Percentiles rank a stretch among this genome's conserved stretches.
Conservation (phyloP, 2,888 invertebrate species). For the Campaea margaritaria region DNA sequence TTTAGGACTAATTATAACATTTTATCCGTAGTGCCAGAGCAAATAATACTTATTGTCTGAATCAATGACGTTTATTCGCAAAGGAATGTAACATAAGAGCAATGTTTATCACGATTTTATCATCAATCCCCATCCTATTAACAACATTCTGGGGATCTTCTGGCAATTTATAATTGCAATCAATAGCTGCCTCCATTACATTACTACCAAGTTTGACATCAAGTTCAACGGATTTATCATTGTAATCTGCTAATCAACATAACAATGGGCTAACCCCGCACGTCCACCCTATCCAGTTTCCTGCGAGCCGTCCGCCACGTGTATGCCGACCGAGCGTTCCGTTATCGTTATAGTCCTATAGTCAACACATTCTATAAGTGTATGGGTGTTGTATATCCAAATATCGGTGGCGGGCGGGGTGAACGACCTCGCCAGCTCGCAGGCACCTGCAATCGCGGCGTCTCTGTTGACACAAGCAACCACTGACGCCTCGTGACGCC, state of each 20-base stretch:
- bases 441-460: constrained; percentile 81
- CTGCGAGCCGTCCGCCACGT: constrained; percentile 52
- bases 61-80: no score
- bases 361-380: constrained; percentile 49
- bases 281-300: constrained; percentile 47
- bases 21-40: no score
- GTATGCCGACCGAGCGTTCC: constrained; percentile 56
- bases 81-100: no score
- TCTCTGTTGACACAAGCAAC: constrained; percentile 77
- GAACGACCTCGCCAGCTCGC: constrained; percentile 66
- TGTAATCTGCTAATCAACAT: constrained; percentile 31
- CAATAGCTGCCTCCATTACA: not conserved
- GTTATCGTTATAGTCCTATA: constrained; percentile 63
- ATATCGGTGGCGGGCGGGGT: constrained; percentile 77
- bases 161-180: not conserved
- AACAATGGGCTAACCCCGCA: constrained; percentile 36
- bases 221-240: constrained; percentile 11
- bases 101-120: no score
- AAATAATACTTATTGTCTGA: no score
- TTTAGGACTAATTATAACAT: no score
- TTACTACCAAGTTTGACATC: constrained; percentile 5
- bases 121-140: no score
- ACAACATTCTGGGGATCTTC: no score
- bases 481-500: constrained; percentile 60
- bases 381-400: constrained; percentile 75